phyloP scores from a whole-genome alignment of 2,888 invertebrate species.

The Epistrophe grossulariae region DNA sequence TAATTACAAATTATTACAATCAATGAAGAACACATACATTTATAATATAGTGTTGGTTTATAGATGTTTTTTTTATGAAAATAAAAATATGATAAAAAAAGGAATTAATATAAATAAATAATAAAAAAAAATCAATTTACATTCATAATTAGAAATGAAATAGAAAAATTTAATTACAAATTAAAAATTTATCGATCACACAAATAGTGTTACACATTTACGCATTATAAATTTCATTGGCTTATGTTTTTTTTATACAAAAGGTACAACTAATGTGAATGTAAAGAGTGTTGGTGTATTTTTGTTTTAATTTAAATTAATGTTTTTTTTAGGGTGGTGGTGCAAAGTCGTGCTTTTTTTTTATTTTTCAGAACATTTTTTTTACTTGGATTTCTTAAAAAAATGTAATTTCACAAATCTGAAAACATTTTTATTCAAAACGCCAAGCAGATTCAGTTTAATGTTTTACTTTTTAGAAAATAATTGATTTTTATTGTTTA shows the following conservation, averaged over 20 bases:
- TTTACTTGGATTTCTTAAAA: too few relatives aligned
- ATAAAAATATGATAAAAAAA: slow-evolving; percentile 60
- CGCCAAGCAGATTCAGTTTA: too few relatives aligned
- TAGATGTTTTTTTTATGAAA: slow-evolving; percentile 54
- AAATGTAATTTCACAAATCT: too few relatives aligned
- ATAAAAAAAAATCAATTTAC: slow-evolving; percentile 15
- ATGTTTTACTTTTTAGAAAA: too few relatives aligned
- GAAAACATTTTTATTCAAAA: too few relatives aligned
- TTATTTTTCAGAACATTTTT: not conserved
- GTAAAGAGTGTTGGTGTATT: slow-evolving; percentile 23
- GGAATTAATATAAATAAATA: slow-evolving; percentile 31
- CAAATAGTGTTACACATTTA: slow-evolving; percentile 63
- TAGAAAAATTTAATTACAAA: slow-evolving; percentile 7
- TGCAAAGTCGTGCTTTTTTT: slow-evolving; percentile 33
- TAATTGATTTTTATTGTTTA: too few relatives aligned
- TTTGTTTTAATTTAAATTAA: not conserved
- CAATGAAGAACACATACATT: slow-evolving; percentile 46
- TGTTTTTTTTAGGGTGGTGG: not conserved
- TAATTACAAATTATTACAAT: slow-evolving; percentile 67
- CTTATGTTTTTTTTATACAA: slow-evolving; percentile 43
- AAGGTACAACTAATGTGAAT: slow-evolving; percentile 49
- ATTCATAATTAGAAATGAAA: slow-evolving; percentile 27
- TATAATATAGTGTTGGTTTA: slow-evolving; percentile 46
- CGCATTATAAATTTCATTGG: slow-evolving; percentile 52
- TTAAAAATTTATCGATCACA: slow-evolving; percentile 4